Percentiles rank a stretch among this genome's conserved stretches.
phyloP scores from a whole-genome alignment of 2,113 vertebrate species.

The Hippocampus comes region DNA sequence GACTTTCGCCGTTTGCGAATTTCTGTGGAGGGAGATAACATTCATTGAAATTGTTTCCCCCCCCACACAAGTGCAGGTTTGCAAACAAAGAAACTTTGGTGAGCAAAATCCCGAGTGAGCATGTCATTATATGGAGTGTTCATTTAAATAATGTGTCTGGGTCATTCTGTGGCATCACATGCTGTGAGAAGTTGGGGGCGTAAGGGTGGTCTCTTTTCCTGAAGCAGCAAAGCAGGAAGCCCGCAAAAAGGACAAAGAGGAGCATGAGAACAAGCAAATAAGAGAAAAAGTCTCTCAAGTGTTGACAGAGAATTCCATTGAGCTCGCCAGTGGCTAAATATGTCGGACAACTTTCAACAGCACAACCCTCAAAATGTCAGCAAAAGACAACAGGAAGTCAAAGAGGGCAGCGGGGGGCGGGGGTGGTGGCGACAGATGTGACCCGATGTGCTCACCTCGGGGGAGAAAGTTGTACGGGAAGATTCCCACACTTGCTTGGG shows the following conservation, averaged over 20 bases:
- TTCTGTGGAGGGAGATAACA: constrained; percentile 48
- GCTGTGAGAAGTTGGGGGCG: not conserved
- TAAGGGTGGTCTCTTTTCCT: not conserved
- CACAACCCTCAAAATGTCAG: not conserved
- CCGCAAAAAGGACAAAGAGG: not conserved
- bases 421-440: not conserved
- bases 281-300: constrained; percentile 5
- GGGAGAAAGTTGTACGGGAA: constrained; percentile 16
- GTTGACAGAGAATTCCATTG: constrained; percentile 22
- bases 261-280: constrained; percentile 43
- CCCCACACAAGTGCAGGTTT: not conserved
- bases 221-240: not conserved
- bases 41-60: not conserved
- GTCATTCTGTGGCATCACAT: not conserved
- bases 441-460: constrained; percentile 1
- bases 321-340: not conserved
- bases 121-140: not conserved
- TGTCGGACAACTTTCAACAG: not conserved
- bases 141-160: not conserved
- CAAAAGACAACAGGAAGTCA: not conserved
- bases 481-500: constrained; percentile 46
- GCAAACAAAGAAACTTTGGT: not conserved
- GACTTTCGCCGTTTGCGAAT: constrained; percentile 76
- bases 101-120: not conserved
- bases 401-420: not conserved